Percentiles rank a stretch among this genome's conserved stretches.
Evolutionary conservation across 2,797 vertebrate genomes (phyloP).

Genomic region (Cyprinodon diabolis): DNA sequence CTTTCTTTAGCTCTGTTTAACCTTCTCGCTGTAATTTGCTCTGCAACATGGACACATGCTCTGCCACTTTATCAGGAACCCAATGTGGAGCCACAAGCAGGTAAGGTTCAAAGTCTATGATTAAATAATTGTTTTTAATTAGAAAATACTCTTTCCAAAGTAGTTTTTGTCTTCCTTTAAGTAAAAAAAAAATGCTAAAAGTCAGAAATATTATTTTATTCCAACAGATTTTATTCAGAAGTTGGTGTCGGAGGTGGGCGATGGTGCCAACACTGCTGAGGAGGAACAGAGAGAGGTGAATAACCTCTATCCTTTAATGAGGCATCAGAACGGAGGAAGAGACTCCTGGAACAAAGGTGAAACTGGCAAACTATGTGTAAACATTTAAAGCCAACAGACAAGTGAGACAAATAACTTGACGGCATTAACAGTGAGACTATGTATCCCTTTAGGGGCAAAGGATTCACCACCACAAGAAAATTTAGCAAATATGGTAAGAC

Average conservation of each 20-base stretch:
- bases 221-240: constrained; percentile 80
- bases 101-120: constrained; percentile 54
- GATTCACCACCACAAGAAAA: constrained; percentile 70
- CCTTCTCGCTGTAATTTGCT: constrained; percentile 74
- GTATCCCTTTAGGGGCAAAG: constrained; percentile 60
- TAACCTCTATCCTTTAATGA: constrained; percentile 71
- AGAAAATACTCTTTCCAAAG: too few relatives aligned
- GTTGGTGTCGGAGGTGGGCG: constrained; percentile 77
- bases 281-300: constrained; percentile 71
- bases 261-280: constrained; percentile 58
- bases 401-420: background rate
- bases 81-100: constrained; percentile 73
- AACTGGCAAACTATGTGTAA: background rate
- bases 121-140: too few relatives aligned
- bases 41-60: constrained; percentile 66
- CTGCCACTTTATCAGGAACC: constrained; percentile 79
- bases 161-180: background rate
- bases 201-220: constrained; percentile 16
- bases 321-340: constrained; percentile 66
- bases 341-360: constrained; percentile 77
- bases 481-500: constrained; percentile 76
- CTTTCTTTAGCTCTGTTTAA: constrained; percentile 74
- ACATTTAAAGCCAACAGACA: background rate
- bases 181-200: rapidly evolving
- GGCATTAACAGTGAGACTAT: background rate